Evolutionary conservation across 1,140 invertebrate genomes (phyloP), one percentile per base, ranked within the genome.

Genomic region (Drosophila takahashii): DNA sequence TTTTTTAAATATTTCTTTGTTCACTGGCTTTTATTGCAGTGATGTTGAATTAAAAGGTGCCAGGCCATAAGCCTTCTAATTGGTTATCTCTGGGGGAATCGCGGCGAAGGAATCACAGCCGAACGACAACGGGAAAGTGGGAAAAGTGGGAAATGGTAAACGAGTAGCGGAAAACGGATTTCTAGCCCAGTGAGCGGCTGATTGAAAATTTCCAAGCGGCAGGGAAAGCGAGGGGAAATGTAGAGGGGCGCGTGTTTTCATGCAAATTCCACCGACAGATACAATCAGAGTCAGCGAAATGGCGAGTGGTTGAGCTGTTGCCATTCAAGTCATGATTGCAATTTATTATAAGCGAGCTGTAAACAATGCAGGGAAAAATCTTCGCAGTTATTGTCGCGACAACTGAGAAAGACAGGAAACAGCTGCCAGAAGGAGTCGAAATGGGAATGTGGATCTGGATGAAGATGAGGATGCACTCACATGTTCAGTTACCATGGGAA

Each of bases 101-200:
- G 52, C 22, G 60, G 39, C 27, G 18, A 57, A 39, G 58, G 57
- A 74, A 67, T 48, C 47, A 36, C 27, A 27, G 45, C 47, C 47
- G 47, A 79, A 39, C 62, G 59, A 32, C 32, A 9, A 16, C 5
- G 32, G 48, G 64, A 9, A 37, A 52, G 32, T 42, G 45, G 65
- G 16, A 61, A 50, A 48, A n/a, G n/a, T 66, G 57, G 62, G 3
- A 67, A 79, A 79, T 71, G 57, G 62, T 64, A 81, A 87, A 83
- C 67, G 83, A 89, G 61, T 65, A 72, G 79, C 79, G 84, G 84
- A 86, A 86, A 86, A 86, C 79, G 83, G 84, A 86, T 86, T 83
- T 86, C 79, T 83, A 70, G 70, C 37, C 83, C 75, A 86, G 22
- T 73, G 76, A 72, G 47, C 67, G 41, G 34, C 53, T 77, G 84